These are phyloP conservation scores for Syrphus vitripennis DNA, from an alignment of 2,888 invertebrate genomes.

Conservation along the genomic window DNA sequence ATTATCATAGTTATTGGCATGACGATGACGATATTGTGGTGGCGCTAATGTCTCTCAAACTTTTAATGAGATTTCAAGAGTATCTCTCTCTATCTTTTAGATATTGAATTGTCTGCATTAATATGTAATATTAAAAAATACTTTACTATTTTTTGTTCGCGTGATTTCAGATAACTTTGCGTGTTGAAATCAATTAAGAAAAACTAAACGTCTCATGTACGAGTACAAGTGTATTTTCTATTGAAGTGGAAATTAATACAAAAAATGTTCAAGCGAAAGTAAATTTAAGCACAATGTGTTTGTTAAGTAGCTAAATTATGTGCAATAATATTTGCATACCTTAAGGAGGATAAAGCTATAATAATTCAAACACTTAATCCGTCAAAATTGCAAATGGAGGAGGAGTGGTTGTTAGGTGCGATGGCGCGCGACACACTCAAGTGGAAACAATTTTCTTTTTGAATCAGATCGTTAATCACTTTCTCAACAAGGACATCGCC, in stretches of 20 bases:
- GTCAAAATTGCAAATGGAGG: constrained; percentile 19
- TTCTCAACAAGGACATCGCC: constrained; percentile 14
- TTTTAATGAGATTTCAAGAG: constrained; percentile 46
- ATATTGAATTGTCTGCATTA: constrained; percentile 8
- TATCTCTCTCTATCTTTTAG: constrained; percentile 59
- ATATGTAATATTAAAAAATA: background rate
- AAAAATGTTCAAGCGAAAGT: constrained; percentile 10
- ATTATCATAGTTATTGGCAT: constrained; percentile 20
- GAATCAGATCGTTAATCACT: constrained; percentile 63
- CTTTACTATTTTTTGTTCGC: constrained; percentile 12
- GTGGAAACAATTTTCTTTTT: constrained; percentile 62
- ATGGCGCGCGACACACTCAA: constrained; percentile 19
- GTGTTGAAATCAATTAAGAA: constrained; percentile 51
- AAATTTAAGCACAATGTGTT: constrained; percentile 28
- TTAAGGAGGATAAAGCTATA: constrained; percentile 10
- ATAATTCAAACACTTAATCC: constrained; percentile 63
- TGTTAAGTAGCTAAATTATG: constrained; percentile 32
- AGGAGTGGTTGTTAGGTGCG: background rate
- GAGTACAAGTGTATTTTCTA: background rate
- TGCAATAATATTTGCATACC: constrained; percentile 56
- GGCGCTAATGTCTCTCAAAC: constrained; percentile 58
- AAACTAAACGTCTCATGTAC: constrained; percentile 31
- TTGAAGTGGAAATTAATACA: constrained; percentile 1
- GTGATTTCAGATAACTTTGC: constrained; percentile 45
- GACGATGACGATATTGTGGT: constrained; percentile 15